Evolutionary conservation across 2,113 vertebrate species (phyloP).

Genomic region (Epinephelus moara): DNA sequence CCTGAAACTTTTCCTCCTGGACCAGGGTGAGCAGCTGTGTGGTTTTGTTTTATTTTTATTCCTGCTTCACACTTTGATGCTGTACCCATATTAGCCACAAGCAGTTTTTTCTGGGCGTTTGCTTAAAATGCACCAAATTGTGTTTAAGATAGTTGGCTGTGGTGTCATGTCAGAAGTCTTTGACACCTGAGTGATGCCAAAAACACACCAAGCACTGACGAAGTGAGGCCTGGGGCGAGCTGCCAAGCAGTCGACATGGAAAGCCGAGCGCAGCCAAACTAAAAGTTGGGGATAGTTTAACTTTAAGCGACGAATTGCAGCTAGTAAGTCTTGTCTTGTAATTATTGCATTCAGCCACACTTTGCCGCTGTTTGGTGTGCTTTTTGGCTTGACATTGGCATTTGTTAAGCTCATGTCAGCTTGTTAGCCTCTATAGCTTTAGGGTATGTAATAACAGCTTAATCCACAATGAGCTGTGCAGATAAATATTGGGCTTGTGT

Average conservation of each 20-base stretch:
- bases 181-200: background rate
- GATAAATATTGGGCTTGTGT: background rate
- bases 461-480: background rate
- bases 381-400: background rate
- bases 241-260: no score
- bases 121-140: background rate
- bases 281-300: no score
- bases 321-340: no score
- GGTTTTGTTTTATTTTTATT: background rate
- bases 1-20: slow-evolving; percentile 19
- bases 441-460: background rate
- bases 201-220: no score
- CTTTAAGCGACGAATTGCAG: no score
- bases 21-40: slow-evolving; percentile 2
- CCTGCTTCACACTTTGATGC: slow-evolving; percentile 12
- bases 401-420: background rate
- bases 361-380: no score
- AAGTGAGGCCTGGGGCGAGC: no score
- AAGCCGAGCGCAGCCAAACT: no score
- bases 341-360: no score
- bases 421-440: background rate
- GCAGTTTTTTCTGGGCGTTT: background rate
- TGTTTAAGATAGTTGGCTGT: slow-evolving; percentile 3
- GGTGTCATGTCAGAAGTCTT: background rate
- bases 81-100: slow-evolving; percentile 19